phyloP scores from a whole-genome alignment of 1,140 invertebrate species.

The Colletes latitarsis region DNA sequence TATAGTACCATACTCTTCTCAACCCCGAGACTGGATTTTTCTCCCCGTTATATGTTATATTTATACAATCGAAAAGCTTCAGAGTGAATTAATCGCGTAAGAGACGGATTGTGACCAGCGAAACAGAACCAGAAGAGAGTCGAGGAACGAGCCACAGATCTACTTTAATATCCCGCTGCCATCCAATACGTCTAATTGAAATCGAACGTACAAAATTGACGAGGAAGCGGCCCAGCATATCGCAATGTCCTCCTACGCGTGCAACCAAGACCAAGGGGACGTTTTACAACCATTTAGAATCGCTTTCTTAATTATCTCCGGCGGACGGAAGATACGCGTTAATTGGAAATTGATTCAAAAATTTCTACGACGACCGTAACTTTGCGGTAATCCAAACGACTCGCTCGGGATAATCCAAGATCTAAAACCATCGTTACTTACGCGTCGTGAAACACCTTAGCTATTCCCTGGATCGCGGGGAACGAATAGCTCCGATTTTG shows the following conservation, averaged over 20 bases:
- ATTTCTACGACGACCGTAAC: neutral
- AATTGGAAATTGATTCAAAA: slow-evolving; percentile 15
- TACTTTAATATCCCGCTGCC: slow-evolving; percentile 56
- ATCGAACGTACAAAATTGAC: slow-evolving; percentile 57
- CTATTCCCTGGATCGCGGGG: slow-evolving; percentile 8
- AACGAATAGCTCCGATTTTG: slow-evolving; percentile 35
- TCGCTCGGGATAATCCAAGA: slow-evolving; percentile 8
- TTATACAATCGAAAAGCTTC: neutral
- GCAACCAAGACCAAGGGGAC: neutral
- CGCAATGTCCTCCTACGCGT: slow-evolving; percentile 9
- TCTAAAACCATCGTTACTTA: slow-evolving; percentile 24
- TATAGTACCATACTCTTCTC: too few relatives aligned
- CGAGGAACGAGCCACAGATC: slow-evolving; percentile 43
- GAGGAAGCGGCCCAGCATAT: slow-evolving; percentile 3
- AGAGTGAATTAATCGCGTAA: neutral
- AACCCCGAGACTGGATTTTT: too few relatives aligned
- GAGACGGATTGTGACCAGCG: neutral
- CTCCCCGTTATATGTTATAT: too few relatives aligned
- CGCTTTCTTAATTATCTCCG: neutral
- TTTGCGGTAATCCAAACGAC: neutral
- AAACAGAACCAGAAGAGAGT: neutral
- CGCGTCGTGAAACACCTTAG: slow-evolving; percentile 8
- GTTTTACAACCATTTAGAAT: slow-evolving; percentile 14
- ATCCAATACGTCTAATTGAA: slow-evolving; percentile 63
- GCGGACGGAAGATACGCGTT: neutral